Conservation (phyloP, 1,140 invertebrate species). For the Orius insidiosus region DNA sequence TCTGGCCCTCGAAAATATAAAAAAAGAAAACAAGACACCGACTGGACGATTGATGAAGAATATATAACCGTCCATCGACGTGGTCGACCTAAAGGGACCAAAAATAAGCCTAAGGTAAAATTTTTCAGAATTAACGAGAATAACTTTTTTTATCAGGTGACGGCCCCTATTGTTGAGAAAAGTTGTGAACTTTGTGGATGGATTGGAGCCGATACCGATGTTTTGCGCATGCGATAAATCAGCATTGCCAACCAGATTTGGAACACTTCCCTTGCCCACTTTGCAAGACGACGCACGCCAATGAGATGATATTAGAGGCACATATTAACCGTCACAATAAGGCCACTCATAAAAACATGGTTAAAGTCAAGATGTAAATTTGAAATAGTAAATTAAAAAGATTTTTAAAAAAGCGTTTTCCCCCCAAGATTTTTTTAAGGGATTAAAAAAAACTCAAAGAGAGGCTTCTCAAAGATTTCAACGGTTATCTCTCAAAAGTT, state of each 20-base stretch:
- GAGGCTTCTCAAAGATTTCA: no score
- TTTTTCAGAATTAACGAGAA: no score
- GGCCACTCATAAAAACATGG: background rate
- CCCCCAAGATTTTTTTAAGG: no score
- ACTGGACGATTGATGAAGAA: constrained; percentile 17
- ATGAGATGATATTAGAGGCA: constrained; percentile 12
- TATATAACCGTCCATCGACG: constrained; percentile 15
- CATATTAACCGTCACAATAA: constrained; percentile 9
- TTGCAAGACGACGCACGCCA: constrained; percentile 11
- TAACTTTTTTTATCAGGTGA: no score
- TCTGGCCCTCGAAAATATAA: constrained; percentile 12
- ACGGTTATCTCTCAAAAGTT: no score
- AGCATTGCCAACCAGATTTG: constrained; percentile 15
- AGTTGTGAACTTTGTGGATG: constrained; percentile 13
- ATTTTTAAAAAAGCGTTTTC: no score
- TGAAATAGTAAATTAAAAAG: background rate
- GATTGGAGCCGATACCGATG: constrained; percentile 13
- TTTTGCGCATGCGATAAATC: constrained; percentile 13
- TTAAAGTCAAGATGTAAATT: background rate
- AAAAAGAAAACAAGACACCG: constrained; percentile 11
- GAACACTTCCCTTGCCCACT: constrained; percentile 15
- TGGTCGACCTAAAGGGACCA: constrained; percentile 15
- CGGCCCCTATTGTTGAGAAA: constrained; percentile 8
- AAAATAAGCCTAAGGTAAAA: constrained; percentile 15
- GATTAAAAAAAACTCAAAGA: no score